These are phyloP conservation scores for Drosophila sp. DNA, from an alignment of 1,140 invertebrate genomes.

Conservation along the genomic window DNA sequence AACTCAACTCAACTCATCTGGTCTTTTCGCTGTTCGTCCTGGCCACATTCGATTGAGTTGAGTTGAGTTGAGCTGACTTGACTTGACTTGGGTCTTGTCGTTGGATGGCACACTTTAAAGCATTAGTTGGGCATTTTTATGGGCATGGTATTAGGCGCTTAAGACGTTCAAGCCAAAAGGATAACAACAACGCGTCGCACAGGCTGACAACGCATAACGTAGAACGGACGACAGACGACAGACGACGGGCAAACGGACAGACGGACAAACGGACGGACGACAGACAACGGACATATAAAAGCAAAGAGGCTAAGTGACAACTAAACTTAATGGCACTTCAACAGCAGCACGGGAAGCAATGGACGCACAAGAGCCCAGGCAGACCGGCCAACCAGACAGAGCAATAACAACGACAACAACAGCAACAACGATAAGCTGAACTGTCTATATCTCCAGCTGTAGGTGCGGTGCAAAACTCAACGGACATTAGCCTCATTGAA, in stretches of 20 bases:
- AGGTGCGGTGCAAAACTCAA: conserved; percentile 73
- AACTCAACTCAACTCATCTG: conserved; percentile 19
- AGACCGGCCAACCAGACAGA: conserved; percentile 39
- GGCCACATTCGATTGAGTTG: conserved; percentile 27
- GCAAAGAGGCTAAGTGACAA: conserved; percentile 84
- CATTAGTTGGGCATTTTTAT: conserved; percentile 83
- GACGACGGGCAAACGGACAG: conserved; percentile 35
- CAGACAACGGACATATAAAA: conserved; percentile 71
- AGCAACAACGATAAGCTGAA: conserved; percentile 25
- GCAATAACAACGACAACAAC: conserved; percentile 39
- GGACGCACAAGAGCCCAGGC: conserved; percentile 72
- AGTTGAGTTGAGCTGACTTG: conserved; percentile 33
- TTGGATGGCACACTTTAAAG: conserved; percentile 81
- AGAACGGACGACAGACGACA: not conserved
- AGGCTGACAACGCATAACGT: conserved; percentile 33
- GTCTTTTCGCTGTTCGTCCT: conserved; percentile 6
- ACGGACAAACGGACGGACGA: conserved; percentile 8
- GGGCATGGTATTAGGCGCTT: conserved; percentile 82
- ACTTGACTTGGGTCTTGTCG: conserved; percentile 44
- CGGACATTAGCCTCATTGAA: conserved; percentile 84
- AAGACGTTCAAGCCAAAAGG: conserved; percentile 82
- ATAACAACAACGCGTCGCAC: conserved; percentile 75
- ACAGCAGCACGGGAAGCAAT: conserved; percentile 81
- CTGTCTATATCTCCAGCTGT: conserved; percentile 55
- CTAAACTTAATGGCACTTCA: conserved; percentile 84